Base-by-base conservation (phyloP, 37 sponge, comb jelly and placozoan species). In the Oopsacas minuta region DNA sequence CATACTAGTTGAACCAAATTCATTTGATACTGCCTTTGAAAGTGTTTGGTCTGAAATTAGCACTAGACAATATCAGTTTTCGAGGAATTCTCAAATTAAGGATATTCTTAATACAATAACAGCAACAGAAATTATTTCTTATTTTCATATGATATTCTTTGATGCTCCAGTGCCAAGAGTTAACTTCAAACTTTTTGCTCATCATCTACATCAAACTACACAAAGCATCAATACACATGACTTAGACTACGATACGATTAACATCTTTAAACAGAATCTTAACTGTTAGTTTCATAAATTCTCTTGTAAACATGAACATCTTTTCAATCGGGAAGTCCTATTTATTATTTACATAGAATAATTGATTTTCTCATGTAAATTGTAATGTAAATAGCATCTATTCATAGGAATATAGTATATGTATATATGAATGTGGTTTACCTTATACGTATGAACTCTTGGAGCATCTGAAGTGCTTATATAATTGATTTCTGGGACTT, bases 11-110 rank as follows among this genome's bases (percentile, higher is more conserved):
- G 83, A 84, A 38, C 82, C 88, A 49, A 82, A 81, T 37, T 86
- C 86, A 1, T 87, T 94, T 7, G 23, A 37, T 0, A 91, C 88
- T 35, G 82, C 52, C n/a, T 83, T 82, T 34, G 38, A 83, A 3
- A 36, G 86, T 0, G 36, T 90, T 36, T 94, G 94, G 94, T 39
- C 0, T 1, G 37, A 87, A 37, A 39, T 94, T 5, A 25, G 0
- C 15, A 69, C 81, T 0, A 81, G 86, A 5, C 83, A 37, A 34
- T 39, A 85, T 36, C 90, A 87, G 85, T 94, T 94, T 82, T 81
- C 88, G 36, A 84, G 36, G 8, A 86, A 38, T 25, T 17, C 37
- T 12, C 87, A 89, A 46, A 36, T 87, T 32, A 49, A 69, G 0
- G 38, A 38, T 46, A 37, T 83, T 0, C 37, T 90, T 23, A 36